phyloP scores from a whole-genome alignment of 2,888 invertebrate species.

The Micoletzkya japonica region DNA sequence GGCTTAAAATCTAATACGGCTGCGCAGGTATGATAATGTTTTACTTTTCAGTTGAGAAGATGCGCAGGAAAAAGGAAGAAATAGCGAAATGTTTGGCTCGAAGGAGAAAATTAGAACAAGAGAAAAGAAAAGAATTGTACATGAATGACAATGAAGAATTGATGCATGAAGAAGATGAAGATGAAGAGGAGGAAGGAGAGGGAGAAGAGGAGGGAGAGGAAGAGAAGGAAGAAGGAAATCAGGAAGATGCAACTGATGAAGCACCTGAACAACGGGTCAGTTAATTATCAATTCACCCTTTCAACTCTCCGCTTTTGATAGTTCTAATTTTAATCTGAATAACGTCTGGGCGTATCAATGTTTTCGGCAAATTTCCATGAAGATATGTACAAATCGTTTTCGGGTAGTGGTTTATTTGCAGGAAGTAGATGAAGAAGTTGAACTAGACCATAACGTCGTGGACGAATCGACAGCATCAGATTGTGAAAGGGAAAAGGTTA shows the following conservation, averaged over 20 bases:
- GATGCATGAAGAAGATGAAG: slow-evolving; percentile 30
- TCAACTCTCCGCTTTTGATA: too few species aligned
- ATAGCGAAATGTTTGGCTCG: not conserved
- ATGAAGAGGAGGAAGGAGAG: slow-evolving; percentile 31
- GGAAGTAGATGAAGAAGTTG: too few species aligned
- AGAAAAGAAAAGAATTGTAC: slow-evolving; percentile 35
- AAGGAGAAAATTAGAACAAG: slow-evolving; percentile 24
- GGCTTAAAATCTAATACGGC: too few species aligned
- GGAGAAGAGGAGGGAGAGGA: slow-evolving; percentile 28
- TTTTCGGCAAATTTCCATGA: too few species aligned
- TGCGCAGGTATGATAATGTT: too few species aligned
- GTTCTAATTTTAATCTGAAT: too few species aligned
- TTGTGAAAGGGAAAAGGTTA: too few species aligned
- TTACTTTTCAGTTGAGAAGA: slow-evolving; percentile 2
- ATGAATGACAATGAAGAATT: slow-evolving; percentile 38
- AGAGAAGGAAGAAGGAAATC: slow-evolving; percentile 27
- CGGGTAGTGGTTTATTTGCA: too few species aligned
- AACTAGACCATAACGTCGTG: too few species aligned
- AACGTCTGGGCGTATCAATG: too few species aligned
- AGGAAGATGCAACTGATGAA: slow-evolving; percentile 33
- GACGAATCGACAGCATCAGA: too few species aligned
- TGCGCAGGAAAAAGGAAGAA: not conserved
- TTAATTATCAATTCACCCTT: not conserved
- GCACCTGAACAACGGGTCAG: not conserved
- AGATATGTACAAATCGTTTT: too few species aligned